Evolutionary conservation across 2,797 vertebrate genomes (phyloP).

Genomic region (Micropoecilia bifurca): DNA sequence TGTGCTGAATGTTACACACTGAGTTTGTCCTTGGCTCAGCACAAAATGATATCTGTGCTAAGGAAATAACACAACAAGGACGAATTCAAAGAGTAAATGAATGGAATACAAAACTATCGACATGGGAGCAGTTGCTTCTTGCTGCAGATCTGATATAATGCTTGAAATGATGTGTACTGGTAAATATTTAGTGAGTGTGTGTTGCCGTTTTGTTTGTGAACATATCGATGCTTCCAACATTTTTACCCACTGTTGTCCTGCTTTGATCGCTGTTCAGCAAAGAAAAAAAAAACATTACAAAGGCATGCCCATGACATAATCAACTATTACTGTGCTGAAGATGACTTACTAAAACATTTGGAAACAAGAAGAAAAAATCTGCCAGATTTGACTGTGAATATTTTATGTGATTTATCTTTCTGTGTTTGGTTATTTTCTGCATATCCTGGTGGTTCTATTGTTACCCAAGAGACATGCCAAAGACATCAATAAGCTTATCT

Average conservation of each 20-base stretch:
- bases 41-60: background rate
- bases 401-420: background rate
- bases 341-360: background rate
- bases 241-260: background rate
- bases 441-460: background rate
- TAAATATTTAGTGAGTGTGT: background rate
- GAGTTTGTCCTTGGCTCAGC: background rate
- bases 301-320: background rate
- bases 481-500: background rate
- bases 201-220: background rate
- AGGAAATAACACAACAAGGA: background rate
- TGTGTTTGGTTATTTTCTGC: background rate
- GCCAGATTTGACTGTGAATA: background rate
- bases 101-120: background rate
- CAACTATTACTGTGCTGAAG: background rate
- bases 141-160: background rate
- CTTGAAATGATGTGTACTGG: background rate
- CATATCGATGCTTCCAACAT: background rate
- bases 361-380: background rate
- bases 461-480: background rate
- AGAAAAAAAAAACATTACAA: background rate
- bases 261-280: background rate
- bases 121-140: background rate
- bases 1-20: background rate
- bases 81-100: background rate